A percentile compares a stretch with the other conserved stretches of the same genome.
Conservation (phyloP, 53 echinoderm and acorn worm species). For the Holothuria scabra region DNA sequence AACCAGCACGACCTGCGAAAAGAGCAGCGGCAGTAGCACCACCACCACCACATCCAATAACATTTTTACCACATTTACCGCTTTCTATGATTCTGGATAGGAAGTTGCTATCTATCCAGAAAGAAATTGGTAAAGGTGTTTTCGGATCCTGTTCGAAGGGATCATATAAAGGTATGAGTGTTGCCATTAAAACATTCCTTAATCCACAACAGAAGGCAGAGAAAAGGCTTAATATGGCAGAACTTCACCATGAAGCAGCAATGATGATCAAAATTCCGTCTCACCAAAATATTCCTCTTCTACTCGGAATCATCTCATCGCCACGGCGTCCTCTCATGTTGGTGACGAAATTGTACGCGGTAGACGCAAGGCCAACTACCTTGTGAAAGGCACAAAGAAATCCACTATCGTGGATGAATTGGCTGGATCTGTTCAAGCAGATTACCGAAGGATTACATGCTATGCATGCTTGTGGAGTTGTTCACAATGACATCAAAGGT, state of each 20-base stretch:
- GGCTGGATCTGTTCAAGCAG: constrained; percentile 17
- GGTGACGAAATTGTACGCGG: constrained; percentile 4
- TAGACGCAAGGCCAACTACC: neutral
- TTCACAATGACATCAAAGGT: constrained; percentile 23
- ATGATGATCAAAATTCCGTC: constrained; percentile 23
- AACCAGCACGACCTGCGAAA: too few species aligned
- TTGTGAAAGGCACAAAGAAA: neutral
- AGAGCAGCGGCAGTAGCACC: neutral
- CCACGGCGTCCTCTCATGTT: constrained; percentile 27
- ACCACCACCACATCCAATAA: neutral
- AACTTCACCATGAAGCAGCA: constrained; percentile 15
- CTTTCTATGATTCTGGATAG: too few species aligned
- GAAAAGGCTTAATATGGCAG: constrained; percentile 19
- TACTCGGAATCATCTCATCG: constrained; percentile 5
- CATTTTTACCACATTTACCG: too few species aligned
- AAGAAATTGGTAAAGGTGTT: neutral
- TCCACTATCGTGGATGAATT: constrained; percentile 2
- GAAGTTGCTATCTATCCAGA: constrained; percentile 6
- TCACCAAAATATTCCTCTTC: constrained; percentile 24
- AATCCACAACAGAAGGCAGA: constrained; percentile 27
- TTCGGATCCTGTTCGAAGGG: constrained; percentile 1
- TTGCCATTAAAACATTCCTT: constrained; percentile 23
- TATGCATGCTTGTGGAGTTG: constrained; percentile 11
- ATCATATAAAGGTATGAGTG: constrained; percentile 16
- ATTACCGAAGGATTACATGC: constrained; percentile 9